Evolutionary conservation across 2,888 invertebrate species (phyloP), one percentile per base, ranked within the genome.

Genomic region (Agrotis puta): DNA sequence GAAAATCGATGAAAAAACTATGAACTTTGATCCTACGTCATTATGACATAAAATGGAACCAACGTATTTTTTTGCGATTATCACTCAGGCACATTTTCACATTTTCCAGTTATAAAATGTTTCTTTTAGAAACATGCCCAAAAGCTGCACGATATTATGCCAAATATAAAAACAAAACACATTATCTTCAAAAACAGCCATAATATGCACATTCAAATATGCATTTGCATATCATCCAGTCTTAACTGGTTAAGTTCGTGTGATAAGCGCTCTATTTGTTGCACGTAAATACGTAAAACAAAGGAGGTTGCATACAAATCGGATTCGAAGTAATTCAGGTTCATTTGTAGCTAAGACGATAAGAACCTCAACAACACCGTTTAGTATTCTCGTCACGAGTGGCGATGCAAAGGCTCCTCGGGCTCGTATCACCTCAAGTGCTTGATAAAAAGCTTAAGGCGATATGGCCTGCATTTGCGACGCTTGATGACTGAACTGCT

Each of bases 291-390:
- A 51, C 14, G 39, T 64, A 57, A 70, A 74, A 63, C 79, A 70
- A 64, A 74, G 51, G 57, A 64, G 24, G 64, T 27, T 39, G 63
- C 68, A 72, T 63, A 70, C 66, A 74, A 78, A 70, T n/a, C n/a
- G n/a, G n/a, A n/a, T 70, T 66, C 1, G n/a, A 58, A 39, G 54
- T 51, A 64, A 57, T 82, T 51, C 66, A 56, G 53, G 57, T 66
- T 74, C 43, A 74, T 74, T 82, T 62, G 64, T 62, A 53, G 62
- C 43, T 64, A 54, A 77, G 56, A 64, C 39, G 54, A 27, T 70
- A 48, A 79, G 66, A 64, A 56, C 45, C 45, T 11, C 64, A 67
- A 70, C 64, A 56, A 48, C 27, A 62, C 39, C 20, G 48, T 43
- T 82, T 63, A 65, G 58, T 74, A 79, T 74, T 74, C 58, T 33